Percentiles rank a stretch among this genome's conserved stretches.
Conservation (phyloP, 2,888 invertebrate genomes). For the Gisinianus flammeolus region DNA sequence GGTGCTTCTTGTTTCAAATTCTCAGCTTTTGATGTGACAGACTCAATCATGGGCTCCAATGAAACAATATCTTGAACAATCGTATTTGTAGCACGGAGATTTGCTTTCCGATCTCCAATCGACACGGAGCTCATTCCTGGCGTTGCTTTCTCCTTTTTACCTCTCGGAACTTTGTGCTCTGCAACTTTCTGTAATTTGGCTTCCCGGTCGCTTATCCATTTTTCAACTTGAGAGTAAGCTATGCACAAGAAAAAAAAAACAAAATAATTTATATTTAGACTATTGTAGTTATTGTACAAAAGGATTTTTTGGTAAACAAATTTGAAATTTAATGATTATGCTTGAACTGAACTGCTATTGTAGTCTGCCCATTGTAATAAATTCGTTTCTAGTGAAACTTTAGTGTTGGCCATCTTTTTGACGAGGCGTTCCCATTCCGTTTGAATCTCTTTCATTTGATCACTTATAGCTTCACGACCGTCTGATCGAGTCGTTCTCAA, state of each 20-base stretch:
- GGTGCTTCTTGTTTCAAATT: constrained; percentile 89
- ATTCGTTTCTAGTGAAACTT: constrained; percentile 87
- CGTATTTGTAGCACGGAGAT: constrained; percentile 87
- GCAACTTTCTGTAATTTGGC: constrained; percentile 86
- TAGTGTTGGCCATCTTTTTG: constrained; percentile 88
- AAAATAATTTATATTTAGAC: no score
- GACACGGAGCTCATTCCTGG: constrained; percentile 77
- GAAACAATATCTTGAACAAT: constrained; percentile 96
- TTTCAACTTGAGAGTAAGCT: constrained; percentile 87
- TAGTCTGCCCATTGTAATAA: constrained; percentile 95
- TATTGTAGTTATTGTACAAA: no score
- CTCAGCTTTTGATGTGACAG: constrained; percentile 90
- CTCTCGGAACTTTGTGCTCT: constrained; percentile 77
- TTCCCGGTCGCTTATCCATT: constrained; percentile 94
- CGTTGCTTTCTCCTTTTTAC: constrained; percentile 66
- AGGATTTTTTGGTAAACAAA: no score
- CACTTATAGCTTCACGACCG: constrained; percentile 84
- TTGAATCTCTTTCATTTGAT: constrained; percentile 86
- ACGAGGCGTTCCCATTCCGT: constrained; percentile 90
- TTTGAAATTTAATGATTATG: no score
- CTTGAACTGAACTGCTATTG: constrained; percentile 63
- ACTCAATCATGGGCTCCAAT: constrained; percentile 96
- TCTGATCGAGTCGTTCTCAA: constrained; percentile 85
- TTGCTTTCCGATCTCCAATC: constrained; percentile 85
- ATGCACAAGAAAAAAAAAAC: no score